Evolutionary conservation across 2,797 vertebrate genomes (phyloP).

Genomic region (Echeneis naucrates): DNA sequence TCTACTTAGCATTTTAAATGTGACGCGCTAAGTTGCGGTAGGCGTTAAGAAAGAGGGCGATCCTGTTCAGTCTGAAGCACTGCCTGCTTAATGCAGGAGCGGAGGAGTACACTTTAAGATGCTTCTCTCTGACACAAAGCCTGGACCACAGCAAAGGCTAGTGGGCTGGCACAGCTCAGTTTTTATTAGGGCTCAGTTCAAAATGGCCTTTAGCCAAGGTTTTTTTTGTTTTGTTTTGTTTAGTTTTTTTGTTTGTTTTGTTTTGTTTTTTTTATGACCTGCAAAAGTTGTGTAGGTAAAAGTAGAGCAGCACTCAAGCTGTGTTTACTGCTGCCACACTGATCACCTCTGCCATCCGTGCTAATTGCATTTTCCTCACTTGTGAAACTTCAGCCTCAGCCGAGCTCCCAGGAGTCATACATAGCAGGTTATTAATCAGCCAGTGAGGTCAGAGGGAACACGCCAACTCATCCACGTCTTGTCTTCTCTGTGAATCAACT

Average conservation of each 20-base stretch:
- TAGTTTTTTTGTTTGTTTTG: too few relatives aligned
- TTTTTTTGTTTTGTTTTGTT: too few relatives aligned
- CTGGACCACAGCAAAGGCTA: conserved; percentile 29
- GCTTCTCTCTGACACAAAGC: conserved; percentile 41
- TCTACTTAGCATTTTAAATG: conserved; percentile 70
- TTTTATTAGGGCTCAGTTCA: conserved; percentile 3
- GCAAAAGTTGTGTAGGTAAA: background rate
- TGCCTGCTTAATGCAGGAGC: conserved; percentile 44
- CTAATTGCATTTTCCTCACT: conserved; percentile 42
- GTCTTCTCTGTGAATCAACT: conserved; percentile 42
- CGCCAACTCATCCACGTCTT: conserved; percentile 31
- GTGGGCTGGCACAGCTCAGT: conserved; percentile 8
- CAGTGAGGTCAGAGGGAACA: conserved; percentile 42
- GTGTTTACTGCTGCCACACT: background rate
- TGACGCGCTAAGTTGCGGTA: conserved; percentile 44
- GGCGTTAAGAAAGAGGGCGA: conserved; percentile 27
- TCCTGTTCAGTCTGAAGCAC: conserved; percentile 34
- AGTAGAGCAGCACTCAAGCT: conserved; percentile 30
- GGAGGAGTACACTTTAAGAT: conserved; percentile 36
- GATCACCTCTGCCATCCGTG: conserved; percentile 14
- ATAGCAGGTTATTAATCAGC: conserved; percentile 47
- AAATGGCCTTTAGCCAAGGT: conserved; percentile 11
- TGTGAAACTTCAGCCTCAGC: conserved; percentile 36
- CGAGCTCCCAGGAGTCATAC: conserved; percentile 31
- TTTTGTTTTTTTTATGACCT: background rate